Evolutionary conservation across 2,888 invertebrate genomes (phyloP), one percentile per base, ranked within the genome.

Genomic region (Caenorhabditis drosophilae): DNA sequence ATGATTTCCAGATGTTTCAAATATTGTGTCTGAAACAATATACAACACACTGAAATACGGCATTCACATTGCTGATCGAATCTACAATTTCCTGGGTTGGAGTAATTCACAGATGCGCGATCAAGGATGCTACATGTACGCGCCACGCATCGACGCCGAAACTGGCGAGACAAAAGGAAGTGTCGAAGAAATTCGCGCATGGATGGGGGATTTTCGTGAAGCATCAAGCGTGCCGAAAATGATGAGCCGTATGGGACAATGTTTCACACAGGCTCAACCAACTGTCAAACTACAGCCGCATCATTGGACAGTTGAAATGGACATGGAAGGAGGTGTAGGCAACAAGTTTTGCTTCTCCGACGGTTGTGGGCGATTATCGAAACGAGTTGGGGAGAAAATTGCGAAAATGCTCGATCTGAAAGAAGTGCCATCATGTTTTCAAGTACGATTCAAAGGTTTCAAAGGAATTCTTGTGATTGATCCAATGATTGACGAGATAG

Each of bases 181-280:
- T 12, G 68, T 69, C 7, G 70, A 75, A n/a, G 60, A 73, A 16
- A 70, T 67, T 16, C 38, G 70, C 2, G 34, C 25, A 23, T 79
- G 78, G 79, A 79, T 81, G 78, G 80, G 80, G 40, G 73, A 79
- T 52, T 82, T 82, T 46, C 67, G 72, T 15, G 60, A 48, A 9
- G 61, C 64, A 1, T 47, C 60, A 31, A 76, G 60, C 52, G 76
- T 82, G 7, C 83, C 84, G 0, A 84, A 84, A 56, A 75, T 84
- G 63, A 83, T 84, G 77, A 81, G 84, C 16, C 69, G 84, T 23
- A 80, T 85, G 77, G 84, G 84, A n/a, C 84, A 84, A 45, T 83
- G 83, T 58, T 84, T 84, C 60, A 84, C 84, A 1, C 83, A 83
- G 45, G 76, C 79, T 1, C 73, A 75, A 55, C 73, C 71, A 12